Evolutionary conservation across 2,113 vertebrate genomes (phyloP), one percentile per base, ranked within the genome.

Genomic region (Zosterops pallidus): DNA sequence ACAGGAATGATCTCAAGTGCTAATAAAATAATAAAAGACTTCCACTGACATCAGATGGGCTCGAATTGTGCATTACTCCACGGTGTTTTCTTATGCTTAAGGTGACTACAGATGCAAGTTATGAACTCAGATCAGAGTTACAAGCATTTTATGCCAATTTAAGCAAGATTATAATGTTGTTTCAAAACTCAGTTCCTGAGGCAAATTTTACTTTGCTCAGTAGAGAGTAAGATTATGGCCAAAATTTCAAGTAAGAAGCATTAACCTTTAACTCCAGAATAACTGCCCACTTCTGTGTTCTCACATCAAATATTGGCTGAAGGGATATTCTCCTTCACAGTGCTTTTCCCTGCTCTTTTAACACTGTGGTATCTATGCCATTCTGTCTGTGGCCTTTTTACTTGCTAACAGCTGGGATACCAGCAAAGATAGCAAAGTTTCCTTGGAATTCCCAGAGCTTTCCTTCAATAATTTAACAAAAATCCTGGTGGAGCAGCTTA

Each of bases 21-120:
- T 92, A 92, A 86, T 49, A 84, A 91, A 94, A 76, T 87, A 94
- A 82, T 18, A 84, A 76, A 91, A 94, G 42, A 79, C 78, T 91
- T 95, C 93, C 77, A 76, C 59, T 78, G 83, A 71, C 83, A 83
- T 90, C 75, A 72, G 50, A 88, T 0, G 0, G 55, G 29, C 70
- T 39, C 53, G 60, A 93, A 82, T 52, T 26, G 55, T 11, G 12
- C 60, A 44, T 63, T 75, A 62, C 52, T 74, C 69, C 23, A 12
- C 0, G 5, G 64, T 70, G 42, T 81, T 80, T 86, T 94, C 86
- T 56, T 71, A 39, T 75, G 72, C 25, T 88, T 78, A 82, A 77
- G 37, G 65, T 90, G 71, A 81, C 53, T 39, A 44, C 18, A 60
- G 57, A 71, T 41, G 22, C 41, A 76, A 94, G 41, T 44, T 68